Evolutionary conservation across 2,113 vertebrate genomes (phyloP).

Genomic region (Trichechus manatus): DNA sequence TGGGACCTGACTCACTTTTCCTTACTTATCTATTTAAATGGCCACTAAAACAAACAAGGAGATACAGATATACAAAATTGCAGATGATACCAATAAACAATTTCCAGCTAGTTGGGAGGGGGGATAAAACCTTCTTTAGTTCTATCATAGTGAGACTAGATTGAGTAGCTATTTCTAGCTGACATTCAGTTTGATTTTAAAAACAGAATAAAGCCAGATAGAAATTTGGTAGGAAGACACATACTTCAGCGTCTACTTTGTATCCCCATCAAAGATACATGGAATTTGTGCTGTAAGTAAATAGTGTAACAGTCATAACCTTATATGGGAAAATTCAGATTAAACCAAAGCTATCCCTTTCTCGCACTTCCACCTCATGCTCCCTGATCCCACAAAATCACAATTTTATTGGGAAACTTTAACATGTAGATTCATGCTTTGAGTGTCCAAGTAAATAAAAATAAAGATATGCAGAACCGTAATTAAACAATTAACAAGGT

Average conservation of each 20-base stretch:
- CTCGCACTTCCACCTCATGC: neutral
- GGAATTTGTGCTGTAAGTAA: neutral
- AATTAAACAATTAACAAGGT: neutral
- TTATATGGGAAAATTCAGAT: neutral
- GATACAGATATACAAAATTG: neutral
- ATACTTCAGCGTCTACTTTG: neutral
- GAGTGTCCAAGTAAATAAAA: neutral
- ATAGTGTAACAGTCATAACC: neutral
- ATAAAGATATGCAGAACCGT: neutral
- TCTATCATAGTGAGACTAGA: neutral
- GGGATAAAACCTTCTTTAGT: neutral
- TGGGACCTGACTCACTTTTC: neutral
- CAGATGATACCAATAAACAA: neutral
- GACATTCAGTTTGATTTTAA: slow-evolving; percentile 26
- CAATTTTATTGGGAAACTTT: neutral
- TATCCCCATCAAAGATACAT: neutral
- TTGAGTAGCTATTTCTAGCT: neutral
- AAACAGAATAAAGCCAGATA: neutral
- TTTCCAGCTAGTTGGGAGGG: neutral
- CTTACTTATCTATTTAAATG: neutral
- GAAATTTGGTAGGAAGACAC: neutral
- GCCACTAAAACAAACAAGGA: neutral
- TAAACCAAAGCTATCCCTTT: neutral
- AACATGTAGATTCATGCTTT: neutral
- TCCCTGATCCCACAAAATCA: neutral